Evolutionary conservation across 2,888 invertebrate genomes (phyloP), one percentile per base, ranked within the genome.

Genomic region (Asteroscopus sphinx): DNA sequence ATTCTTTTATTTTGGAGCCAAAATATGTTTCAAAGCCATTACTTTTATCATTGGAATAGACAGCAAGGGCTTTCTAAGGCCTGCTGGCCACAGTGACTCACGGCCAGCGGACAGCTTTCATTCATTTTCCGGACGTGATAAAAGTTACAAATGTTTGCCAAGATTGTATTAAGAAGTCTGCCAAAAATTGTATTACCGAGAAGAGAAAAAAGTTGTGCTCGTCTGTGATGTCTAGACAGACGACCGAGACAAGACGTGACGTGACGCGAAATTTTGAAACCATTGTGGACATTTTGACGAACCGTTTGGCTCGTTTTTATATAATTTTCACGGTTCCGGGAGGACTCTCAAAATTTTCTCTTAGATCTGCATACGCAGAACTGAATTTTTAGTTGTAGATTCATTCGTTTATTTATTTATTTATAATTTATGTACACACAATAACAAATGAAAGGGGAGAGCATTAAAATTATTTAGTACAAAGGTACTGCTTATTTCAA

Each of bases 141-240:
- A 88, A 90, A 88, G 86, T 88, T 82, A 81, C 80, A 81, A 82
- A 84, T 83, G 85, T 83, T 88, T 93, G 93, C 92, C 93, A 93
- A 92, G 87, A 87, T 77, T 86, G 86, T 89, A 84, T 87, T 84
- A 85, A 86, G 79, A 80, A 79, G 79, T 82, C 88, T 93, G 93
- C 92, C 93, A 93, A 92, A 91, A 89, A 85, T 81, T 87, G 86
- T 91, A 90, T 89, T 92, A 92, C 92, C 85, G 86, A 88, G 92
- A 91, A 91, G 72, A 89, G 90, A 86, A 87, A 88, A 79, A 89
- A 87, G 77, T 79, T 76, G 83, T 78, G 79, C 78, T 85, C 82
- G 77, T 83, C 79, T 81, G 79, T 77, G 78, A 76, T 80, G 92
- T 93, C 93, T 92, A 93, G 93, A 92, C 92, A 85, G 81, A 60